Percentiles rank a stretch among this genome's conserved stretches.
These are phyloP conservation scores for Eudemis profundana DNA, from an alignment of 2,888 invertebrate species.

Conservation along the genomic window DNA sequence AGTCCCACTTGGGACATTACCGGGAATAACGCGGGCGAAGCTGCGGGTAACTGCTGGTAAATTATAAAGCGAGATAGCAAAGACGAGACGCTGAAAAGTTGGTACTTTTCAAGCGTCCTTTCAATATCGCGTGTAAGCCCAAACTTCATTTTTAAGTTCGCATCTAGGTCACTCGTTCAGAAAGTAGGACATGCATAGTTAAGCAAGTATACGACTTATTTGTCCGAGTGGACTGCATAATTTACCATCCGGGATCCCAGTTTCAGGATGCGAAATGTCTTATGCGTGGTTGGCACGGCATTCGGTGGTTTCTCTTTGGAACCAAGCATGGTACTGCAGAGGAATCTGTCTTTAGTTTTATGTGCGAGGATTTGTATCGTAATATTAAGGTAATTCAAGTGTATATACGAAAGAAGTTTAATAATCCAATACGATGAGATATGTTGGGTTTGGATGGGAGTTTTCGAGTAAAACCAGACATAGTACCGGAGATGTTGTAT, in stretches of 20 bases:
- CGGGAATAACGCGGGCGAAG: too few species aligned
- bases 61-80: neutral
- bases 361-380: neutral
- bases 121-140: slow-evolving; percentile 20
- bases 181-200: slow-evolving; percentile 19
- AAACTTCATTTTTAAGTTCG: slow-evolving; percentile 28
- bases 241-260: slow-evolving; percentile 16
- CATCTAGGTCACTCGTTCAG: slow-evolving; percentile 24
- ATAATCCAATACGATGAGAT: too few species aligned
- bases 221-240: slow-evolving; percentile 30
- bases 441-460: too few species aligned
- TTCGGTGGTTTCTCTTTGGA: neutral
- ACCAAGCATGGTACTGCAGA: neutral
- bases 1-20: too few species aligned
- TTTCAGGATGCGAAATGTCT: slow-evolving; percentile 1
- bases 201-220: slow-evolving; percentile 31
- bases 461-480: too few species aligned
- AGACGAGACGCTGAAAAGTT: neutral
- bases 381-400: neutral
- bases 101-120: neutral
- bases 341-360: slow-evolving; percentile 13
- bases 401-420: too few species aligned
- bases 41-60: too few species aligned
- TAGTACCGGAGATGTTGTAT: too few species aligned
- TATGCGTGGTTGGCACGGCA: neutral